phyloP scores from a whole-genome alignment of 2,113 vertebrate genomes.

The Camelus bactrianus region DNA sequence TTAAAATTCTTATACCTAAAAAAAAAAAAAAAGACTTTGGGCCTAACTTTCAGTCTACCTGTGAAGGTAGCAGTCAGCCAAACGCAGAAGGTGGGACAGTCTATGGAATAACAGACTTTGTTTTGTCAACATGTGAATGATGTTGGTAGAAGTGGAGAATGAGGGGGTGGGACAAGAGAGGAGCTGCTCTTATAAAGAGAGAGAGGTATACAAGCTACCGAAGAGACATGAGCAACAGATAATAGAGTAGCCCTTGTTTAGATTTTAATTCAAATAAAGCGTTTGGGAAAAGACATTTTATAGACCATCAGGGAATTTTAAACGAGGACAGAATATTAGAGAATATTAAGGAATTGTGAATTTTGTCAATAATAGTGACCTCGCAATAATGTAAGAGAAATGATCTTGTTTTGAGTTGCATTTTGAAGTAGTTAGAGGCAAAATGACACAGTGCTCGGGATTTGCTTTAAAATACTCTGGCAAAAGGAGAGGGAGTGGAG shows the following conservation, averaged over 20 bases:
- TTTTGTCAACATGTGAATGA: neutral
- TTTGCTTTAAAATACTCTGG: constrained; percentile 29
- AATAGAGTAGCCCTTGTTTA: neutral
- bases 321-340: neutral
- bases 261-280: neutral
- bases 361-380: neutral
- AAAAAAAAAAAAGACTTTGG: neutral
- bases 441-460: neutral
- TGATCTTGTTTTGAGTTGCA: neutral
- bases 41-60: neutral
- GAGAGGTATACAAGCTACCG: neutral
- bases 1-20: neutral
- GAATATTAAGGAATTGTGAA: neutral
- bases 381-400: neutral
- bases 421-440: neutral
- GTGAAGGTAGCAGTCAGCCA: neutral
- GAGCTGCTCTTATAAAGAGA: neutral
- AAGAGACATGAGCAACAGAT: neutral
- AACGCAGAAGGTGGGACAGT: neutral
- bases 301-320: neutral
- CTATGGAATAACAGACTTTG: neutral
- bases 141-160: neutral
- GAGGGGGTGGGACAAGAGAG: neutral
- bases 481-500: neutral
- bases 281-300: neutral